Percentiles rank a stretch among this genome's conserved stretches.
Evolutionary conservation across 2,113 vertebrate species (phyloP).

Genomic region (Rutilus rutilus): DNA sequence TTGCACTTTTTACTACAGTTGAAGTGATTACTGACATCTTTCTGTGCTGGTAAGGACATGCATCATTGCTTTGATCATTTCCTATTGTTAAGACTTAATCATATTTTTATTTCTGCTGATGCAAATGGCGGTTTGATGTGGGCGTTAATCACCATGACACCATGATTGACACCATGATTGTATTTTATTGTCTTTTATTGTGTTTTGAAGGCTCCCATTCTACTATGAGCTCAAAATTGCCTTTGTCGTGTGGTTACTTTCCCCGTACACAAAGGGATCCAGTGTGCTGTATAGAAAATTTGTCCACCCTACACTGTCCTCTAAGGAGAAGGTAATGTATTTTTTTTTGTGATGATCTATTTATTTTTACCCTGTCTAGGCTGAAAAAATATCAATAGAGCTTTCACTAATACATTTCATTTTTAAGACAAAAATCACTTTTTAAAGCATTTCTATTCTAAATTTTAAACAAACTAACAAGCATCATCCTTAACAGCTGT

Average conservation of each 20-base stretch:
- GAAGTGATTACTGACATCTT: constrained; percentile 99
- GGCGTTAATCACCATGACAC: constrained; percentile 4
- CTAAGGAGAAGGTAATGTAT: constrained; percentile 94
- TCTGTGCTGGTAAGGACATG: constrained; percentile 89
- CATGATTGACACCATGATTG: neutral
- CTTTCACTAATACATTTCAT: neutral
- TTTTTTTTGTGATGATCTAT: constrained; percentile 12
- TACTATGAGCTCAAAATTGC: constrained; percentile 99
- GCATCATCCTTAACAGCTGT: neutral
- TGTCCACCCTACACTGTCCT: constrained; percentile 96
- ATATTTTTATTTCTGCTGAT: constrained; percentile 20
- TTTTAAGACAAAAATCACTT: no score
- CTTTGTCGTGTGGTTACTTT: constrained; percentile 97
- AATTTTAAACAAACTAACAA: neutral
- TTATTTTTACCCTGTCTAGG: neutral
- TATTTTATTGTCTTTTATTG: constrained; percentile 49
- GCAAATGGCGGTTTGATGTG: neutral
- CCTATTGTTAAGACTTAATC: neutral
- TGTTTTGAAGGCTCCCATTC: constrained; percentile 91
- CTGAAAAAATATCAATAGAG: neutral
- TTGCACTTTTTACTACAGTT: constrained; percentile 92
- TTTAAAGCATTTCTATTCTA: neutral
- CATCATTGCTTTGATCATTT: neutral
- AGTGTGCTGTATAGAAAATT: constrained; percentile 98
- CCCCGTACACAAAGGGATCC: constrained; percentile 97